These are phyloP conservation scores for Dyspetes luteomarginatus DNA, from an alignment of 2,888 invertebrate species.

Conservation along the genomic window DNA sequence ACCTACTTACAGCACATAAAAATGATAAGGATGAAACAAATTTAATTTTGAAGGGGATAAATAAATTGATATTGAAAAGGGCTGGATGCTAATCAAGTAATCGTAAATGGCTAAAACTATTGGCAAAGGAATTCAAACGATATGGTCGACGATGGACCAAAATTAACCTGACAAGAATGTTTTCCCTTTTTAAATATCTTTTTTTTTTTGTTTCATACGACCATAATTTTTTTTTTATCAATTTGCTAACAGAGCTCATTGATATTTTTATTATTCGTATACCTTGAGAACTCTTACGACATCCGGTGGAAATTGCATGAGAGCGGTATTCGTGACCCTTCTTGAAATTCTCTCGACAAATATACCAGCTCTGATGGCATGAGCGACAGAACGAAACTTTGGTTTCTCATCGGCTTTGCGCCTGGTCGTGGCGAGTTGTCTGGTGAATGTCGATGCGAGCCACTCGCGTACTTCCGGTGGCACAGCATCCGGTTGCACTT, in stretches of 20 bases:
- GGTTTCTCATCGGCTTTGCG: constrained; percentile 92
- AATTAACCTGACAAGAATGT: not conserved
- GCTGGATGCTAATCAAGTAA: no score
- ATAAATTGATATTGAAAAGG: no score
- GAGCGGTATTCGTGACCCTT: constrained; percentile 90
- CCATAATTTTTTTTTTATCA: not conserved
- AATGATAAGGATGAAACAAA: no score
- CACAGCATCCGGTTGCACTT: constrained; percentile 98
- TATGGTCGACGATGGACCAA: no score
- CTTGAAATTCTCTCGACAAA: constrained; percentile 98
- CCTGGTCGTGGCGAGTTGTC: constrained; percentile 92
- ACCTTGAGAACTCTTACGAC: constrained; percentile 95
- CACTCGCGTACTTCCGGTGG: constrained; percentile 98
- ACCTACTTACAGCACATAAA: no score
- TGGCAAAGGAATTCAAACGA: no score
- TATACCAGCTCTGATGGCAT: constrained; percentile 97
- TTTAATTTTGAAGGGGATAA: no score
- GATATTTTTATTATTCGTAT: constrained; percentile 41
- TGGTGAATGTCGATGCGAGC: constrained; percentile 97
- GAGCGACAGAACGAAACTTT: constrained; percentile 97
- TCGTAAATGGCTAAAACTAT: no score
- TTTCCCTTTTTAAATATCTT: not conserved
- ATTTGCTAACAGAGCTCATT: no score
- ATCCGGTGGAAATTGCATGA: constrained; percentile 95
- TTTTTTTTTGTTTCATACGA: no score